A percentile compares a stretch with the other conserved stretches of the same genome.
phyloP scores from a whole-genome alignment of 2,113 vertebrate genomes.

The Mobula hypostoma region DNA sequence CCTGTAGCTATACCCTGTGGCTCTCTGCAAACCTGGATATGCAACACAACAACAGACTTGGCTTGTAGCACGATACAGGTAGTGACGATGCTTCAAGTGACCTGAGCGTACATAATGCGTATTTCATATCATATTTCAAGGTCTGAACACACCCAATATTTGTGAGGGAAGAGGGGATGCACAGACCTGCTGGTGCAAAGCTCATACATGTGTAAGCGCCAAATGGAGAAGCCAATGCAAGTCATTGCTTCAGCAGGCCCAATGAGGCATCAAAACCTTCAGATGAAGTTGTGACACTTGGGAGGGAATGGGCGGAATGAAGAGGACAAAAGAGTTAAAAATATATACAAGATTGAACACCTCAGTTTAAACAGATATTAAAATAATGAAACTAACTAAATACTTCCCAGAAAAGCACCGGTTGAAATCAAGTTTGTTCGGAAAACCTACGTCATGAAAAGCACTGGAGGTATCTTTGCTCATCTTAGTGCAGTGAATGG shows the following conservation, averaged over 20 bases:
- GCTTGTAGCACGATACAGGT: neutral
- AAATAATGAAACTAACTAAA: neutral
- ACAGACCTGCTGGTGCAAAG: neutral
- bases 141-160: neutral
- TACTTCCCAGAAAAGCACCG: too few species aligned
- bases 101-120: neutral
- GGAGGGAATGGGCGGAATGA: neutral
- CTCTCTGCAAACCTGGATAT: neutral
- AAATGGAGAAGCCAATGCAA: neutral
- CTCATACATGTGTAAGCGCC: neutral
- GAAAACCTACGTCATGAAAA: neutral
- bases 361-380: neutral
- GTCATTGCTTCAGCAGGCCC: neutral
- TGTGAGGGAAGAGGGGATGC: too few species aligned
- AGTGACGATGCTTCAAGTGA: neutral
- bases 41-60: neutral
- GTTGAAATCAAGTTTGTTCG: neutral
- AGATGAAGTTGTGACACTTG: neutral
- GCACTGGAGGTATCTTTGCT: neutral
- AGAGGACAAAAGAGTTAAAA: neutral
- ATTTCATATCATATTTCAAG: too few species aligned
- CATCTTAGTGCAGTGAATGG: neutral
- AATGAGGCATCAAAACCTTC: neutral
- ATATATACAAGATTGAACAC: neutral
- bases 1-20: neutral